These are phyloP conservation scores for Octonoba sinensis DNA, from an alignment of 2,888 invertebrate genomes.

Conservation along the genomic window DNA sequence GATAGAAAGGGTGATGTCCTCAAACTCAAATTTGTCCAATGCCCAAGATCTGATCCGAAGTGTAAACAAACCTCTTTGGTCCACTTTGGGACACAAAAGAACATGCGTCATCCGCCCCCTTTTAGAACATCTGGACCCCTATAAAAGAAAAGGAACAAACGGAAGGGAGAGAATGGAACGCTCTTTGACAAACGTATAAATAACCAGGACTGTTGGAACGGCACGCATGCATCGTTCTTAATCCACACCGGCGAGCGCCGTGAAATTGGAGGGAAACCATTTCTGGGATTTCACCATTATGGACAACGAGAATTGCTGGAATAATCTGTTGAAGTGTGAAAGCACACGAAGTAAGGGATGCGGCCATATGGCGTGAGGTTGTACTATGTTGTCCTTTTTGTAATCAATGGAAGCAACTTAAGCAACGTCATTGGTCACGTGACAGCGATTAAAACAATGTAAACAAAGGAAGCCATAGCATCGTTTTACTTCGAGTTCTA, in stretches of 20 bases:
- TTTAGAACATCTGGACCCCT: conserved; percentile 54
- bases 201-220: conserved; percentile 36
- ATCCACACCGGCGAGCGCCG: conserved; percentile 32
- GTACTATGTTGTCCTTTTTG: too few species aligned
- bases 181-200: conserved; percentile 52
- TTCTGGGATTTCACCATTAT: conserved; percentile 3
- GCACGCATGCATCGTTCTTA: conserved; percentile 39
- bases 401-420: too few species aligned
- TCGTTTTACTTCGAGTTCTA: too few species aligned
- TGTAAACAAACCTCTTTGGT: too few species aligned
- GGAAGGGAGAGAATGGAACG: conserved; percentile 20
- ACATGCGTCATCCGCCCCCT: conserved; percentile 46
- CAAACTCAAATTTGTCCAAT: too few species aligned
- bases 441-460: too few species aligned
- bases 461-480: too few species aligned
- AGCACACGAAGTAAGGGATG: not conserved
- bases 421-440: too few species aligned
- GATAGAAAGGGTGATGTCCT: too few species aligned
- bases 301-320: not conserved
- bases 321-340: not conserved
- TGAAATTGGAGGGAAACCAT: conserved; percentile 47
- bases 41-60: too few species aligned
- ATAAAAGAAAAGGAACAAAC: conserved; percentile 6
- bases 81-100: conserved; percentile 23
- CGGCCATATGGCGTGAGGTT: conserved; percentile 5